These are phyloP conservation scores for Passer domesticus DNA, from an alignment of 2,113 vertebrate genomes.

Conservation along the genomic window DNA sequence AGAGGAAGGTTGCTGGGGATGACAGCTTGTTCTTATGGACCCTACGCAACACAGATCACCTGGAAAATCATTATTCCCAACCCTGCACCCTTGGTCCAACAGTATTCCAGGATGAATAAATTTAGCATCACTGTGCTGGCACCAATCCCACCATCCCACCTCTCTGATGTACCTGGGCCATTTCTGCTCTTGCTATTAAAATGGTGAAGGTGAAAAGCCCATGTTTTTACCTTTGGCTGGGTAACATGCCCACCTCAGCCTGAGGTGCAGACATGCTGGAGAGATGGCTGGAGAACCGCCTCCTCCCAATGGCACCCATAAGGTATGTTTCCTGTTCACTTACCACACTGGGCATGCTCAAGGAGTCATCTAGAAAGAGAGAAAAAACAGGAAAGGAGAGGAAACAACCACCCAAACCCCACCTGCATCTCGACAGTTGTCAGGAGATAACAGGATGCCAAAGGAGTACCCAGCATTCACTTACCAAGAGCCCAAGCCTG, in stretches of 20 bases:
- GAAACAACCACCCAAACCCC: neutral
- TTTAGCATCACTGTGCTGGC: neutral
- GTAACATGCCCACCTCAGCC: constrained; percentile 90
- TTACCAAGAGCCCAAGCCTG: neutral
- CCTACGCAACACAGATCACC: neutral
- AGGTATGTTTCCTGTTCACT: constrained; percentile 96
- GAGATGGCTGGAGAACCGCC: constrained; percentile 95
- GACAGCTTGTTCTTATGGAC: neutral
- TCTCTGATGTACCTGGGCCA: neutral
- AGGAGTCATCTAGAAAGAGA: constrained; percentile 85
- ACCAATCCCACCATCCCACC: neutral
- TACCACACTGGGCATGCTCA: constrained; percentile 98
- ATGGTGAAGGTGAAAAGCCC: constrained; percentile 32
- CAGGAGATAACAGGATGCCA: neutral
- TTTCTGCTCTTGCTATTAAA: neutral
- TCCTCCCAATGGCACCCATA: constrained; percentile 85
- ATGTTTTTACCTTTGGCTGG: constrained; percentile 92
- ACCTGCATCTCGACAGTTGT: neutral
- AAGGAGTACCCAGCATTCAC: neutral
- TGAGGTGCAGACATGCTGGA: constrained; percentile 86
- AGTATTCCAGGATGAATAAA: neutral
- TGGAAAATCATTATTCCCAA: neutral
- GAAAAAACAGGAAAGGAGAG: neutral
- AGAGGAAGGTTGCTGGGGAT: neutral
- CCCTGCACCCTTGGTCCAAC: neutral